Percentiles rank a stretch among this genome's conserved stretches.
Conservation (phyloP, 2,888 invertebrate species). For the Trachelus iudaicus region DNA sequence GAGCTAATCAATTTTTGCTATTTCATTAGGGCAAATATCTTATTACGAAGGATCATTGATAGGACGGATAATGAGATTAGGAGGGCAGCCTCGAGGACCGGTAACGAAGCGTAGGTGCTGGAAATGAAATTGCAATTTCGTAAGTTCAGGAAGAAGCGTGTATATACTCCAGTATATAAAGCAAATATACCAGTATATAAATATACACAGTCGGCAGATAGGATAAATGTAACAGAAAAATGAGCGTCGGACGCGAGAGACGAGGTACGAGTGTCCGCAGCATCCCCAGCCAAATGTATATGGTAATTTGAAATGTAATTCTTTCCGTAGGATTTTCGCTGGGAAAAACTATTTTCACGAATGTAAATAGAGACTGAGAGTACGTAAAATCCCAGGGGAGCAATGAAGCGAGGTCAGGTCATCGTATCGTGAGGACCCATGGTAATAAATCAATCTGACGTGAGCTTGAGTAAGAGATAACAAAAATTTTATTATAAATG, state of each 20-base stretch:
- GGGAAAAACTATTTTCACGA: background rate
- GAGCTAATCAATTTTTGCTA: conserved; percentile 39
- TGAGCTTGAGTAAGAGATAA: background rate
- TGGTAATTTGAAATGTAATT: background rate
- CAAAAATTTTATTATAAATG: background rate
- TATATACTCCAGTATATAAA: background rate
- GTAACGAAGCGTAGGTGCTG: conserved; percentile 16
- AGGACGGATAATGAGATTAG: conserved; percentile 20
- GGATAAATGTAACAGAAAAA: background rate
- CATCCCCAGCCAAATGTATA: background rate
- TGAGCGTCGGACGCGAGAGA: background rate
- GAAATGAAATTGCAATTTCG: conserved; percentile 18
- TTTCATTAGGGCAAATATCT: conserved; percentile 37
- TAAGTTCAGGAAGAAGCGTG: background rate
- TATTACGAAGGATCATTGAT: conserved; percentile 25
- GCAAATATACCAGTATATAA: too few species aligned
- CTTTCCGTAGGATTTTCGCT: background rate
- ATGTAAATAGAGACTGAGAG: background rate
- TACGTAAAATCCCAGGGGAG: background rate
- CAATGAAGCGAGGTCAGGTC: background rate
- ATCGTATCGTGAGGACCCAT: background rate
- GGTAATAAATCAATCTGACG: background rate
- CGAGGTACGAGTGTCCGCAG: background rate
- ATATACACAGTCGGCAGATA: background rate
- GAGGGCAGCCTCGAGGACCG: conserved; percentile 9